Evolutionary conservation across 2,888 invertebrate species (phyloP).

Genomic region (Nebria salina): DNA sequence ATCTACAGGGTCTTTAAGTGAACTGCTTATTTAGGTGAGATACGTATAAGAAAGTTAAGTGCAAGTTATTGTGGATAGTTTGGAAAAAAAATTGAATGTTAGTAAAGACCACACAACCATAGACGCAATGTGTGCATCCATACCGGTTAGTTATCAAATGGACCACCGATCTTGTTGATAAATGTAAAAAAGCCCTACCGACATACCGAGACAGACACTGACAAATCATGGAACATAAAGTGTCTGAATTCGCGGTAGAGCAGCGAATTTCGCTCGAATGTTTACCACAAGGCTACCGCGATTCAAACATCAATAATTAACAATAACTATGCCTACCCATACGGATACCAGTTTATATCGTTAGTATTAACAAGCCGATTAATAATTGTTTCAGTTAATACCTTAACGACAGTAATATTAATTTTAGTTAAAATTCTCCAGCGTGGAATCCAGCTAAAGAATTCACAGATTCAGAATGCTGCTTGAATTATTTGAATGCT

Average conservation of each 20-base stretch:
- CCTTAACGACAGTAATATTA: constrained; percentile 56
- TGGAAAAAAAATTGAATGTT: no score
- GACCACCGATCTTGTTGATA: constrained; percentile 61
- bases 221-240: constrained; percentile 58
- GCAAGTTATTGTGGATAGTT: no score
- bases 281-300: constrained; percentile 54
- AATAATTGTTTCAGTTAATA: constrained; percentile 59
- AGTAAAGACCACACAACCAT: no score
- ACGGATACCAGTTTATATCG: constrained; percentile 47
- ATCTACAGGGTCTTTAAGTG: no score
- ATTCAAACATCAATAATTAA: constrained; percentile 50
- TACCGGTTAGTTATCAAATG: constrained; percentile 51
- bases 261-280: constrained; percentile 52
- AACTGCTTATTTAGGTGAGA: no score
- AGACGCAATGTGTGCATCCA: neutral
- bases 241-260: constrained; percentile 9
- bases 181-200: constrained; percentile 60
- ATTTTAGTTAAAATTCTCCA: constrained; percentile 60
- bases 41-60: no score
- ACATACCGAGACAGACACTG: constrained; percentile 56
- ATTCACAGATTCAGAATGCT: neutral
- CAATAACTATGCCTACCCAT: constrained; percentile 55
- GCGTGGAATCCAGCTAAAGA: neutral
- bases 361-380: constrained; percentile 52
- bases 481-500: constrained; percentile 1